Percentiles rank a stretch among this genome's conserved stretches.
Evolutionary conservation across 2,113 vertebrate genomes (phyloP).

Genomic region (Vireo altiloquus): DNA sequence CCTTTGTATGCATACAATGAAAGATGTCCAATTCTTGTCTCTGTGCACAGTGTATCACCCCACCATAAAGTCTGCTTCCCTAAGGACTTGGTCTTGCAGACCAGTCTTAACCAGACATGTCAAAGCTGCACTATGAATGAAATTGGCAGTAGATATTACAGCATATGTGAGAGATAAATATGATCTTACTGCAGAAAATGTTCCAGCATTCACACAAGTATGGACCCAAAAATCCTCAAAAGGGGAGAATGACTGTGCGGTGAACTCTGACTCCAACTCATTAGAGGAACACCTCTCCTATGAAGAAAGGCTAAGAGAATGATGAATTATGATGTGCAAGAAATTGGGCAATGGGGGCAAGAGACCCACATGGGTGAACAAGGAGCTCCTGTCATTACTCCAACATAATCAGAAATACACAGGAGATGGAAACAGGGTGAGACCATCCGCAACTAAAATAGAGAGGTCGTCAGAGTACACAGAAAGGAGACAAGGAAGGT

Average conservation of each 20-base stretch:
- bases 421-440: neutral
- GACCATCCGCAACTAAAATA: neutral
- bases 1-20: neutral
- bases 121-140: neutral
- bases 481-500: neutral
- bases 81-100: neutral
- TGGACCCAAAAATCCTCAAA: neutral
- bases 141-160: neutral
- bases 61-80: neutral
- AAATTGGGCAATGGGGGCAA: neutral
- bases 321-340: neutral
- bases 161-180: neutral
- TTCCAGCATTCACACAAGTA: neutral
- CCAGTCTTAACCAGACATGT: fast-evolving
- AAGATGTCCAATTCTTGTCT: neutral
- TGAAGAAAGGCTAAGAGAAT: neutral
- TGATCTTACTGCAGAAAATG: neutral
- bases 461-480: neutral
- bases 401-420: neutral
- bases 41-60: neutral
- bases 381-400: neutral
- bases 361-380: neutral
- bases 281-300: neutral
- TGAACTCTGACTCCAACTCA: neutral
- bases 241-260: neutral